These are phyloP conservation scores for Cephalopholis sonnerati DNA, from an alignment of 2,113 vertebrate species.

Conservation along the genomic window DNA sequence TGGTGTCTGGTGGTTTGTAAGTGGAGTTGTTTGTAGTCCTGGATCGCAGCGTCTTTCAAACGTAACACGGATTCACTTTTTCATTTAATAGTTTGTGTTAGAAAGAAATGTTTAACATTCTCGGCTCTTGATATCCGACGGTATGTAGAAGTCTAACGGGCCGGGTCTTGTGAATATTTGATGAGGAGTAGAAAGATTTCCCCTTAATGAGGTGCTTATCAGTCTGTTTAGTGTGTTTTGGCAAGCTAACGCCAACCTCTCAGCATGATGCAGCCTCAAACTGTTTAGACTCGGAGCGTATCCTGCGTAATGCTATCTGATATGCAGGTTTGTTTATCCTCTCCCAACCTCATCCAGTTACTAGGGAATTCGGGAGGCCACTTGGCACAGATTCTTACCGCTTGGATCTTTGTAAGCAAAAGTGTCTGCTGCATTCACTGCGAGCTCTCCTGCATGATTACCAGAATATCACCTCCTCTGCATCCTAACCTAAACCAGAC, in stretches of 20 bases:
- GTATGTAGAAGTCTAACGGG: constrained; percentile 29
- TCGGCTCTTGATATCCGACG: constrained; percentile 49
- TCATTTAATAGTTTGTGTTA: constrained; percentile 22
- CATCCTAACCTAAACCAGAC: constrained; percentile 32
- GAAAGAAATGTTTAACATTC: constrained; percentile 34
- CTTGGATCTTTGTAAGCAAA: constrained; percentile 39
- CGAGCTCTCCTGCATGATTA: constrained; percentile 8
- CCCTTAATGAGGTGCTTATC: constrained; percentile 63
- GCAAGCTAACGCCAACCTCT: constrained; percentile 40
- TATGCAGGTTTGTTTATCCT: constrained; percentile 62
- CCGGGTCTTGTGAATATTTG: constrained; percentile 59
- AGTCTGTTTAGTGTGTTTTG: constrained; percentile 65
- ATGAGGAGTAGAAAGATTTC: constrained; percentile 53
- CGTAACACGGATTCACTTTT: not conserved
- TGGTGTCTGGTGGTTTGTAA: not conserved
- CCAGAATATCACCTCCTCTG: constrained; percentile 37
- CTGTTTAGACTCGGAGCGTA: constrained; percentile 47
- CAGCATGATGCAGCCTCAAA: constrained; percentile 44
- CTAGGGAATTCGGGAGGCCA: constrained; percentile 39
- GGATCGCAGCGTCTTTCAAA: not conserved
- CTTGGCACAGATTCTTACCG: constrained; percentile 45
- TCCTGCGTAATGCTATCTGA: constrained; percentile 58
- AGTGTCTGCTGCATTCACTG: constrained; percentile 33
- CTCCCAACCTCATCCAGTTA: constrained; percentile 47
- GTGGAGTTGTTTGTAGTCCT: constrained; percentile 10